A percentile compares a stretch with the other conserved stretches of the same genome.
These are phyloP conservation scores for Merodon equestris DNA, from an alignment of 2,888 invertebrate genomes.

Conservation along the genomic window DNA sequence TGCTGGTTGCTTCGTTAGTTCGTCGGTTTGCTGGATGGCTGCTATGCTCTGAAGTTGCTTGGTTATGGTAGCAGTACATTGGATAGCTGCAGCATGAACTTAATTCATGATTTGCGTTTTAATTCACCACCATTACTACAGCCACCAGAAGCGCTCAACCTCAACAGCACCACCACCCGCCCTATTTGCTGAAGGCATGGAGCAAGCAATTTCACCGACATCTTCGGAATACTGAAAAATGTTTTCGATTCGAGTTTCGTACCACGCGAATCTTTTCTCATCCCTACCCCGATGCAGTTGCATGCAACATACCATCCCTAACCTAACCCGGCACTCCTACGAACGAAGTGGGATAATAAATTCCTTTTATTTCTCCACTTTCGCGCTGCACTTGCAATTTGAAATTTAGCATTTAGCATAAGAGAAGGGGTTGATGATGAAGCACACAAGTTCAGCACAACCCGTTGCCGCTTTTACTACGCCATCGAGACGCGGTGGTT, in stretches of 20 bases:
- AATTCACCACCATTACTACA: slow-evolving; percentile 35
- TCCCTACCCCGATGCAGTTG: not conserved
- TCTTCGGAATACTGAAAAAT: slow-evolving; percentile 35
- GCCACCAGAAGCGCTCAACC: too few species aligned
- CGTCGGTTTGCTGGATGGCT: slow-evolving; percentile 22
- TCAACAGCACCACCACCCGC: not conserved
- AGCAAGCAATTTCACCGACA: slow-evolving; percentile 25
- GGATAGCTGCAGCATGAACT: slow-evolving; percentile 39
- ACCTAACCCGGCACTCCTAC: too few species aligned
- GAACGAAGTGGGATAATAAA: slow-evolving; percentile 57
- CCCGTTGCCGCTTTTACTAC: too few species aligned
- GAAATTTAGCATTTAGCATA: slow-evolving; percentile 60
- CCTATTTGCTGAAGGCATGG: slow-evolving; percentile 17
- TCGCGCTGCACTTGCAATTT: slow-evolving; percentile 58
- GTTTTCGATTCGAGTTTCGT: slow-evolving; percentile 39
- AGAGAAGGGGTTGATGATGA: slow-evolving; percentile 2
- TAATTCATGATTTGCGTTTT: slow-evolving; percentile 66
- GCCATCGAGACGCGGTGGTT: too few species aligned
- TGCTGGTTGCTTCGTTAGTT: slow-evolving; percentile 8
- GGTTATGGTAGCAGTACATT: too few species aligned
- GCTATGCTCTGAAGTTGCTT: slow-evolving; percentile 1
- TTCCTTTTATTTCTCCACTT: slow-evolving; percentile 53
- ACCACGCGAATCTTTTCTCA: not conserved
- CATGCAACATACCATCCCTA: not conserved
- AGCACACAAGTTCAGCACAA: too few species aligned